Percentiles rank a stretch among this genome's conserved stretches.
Evolutionary conservation across 1,140 invertebrate species (phyloP).

Genomic region (Caenorhabditis latens): DNA sequence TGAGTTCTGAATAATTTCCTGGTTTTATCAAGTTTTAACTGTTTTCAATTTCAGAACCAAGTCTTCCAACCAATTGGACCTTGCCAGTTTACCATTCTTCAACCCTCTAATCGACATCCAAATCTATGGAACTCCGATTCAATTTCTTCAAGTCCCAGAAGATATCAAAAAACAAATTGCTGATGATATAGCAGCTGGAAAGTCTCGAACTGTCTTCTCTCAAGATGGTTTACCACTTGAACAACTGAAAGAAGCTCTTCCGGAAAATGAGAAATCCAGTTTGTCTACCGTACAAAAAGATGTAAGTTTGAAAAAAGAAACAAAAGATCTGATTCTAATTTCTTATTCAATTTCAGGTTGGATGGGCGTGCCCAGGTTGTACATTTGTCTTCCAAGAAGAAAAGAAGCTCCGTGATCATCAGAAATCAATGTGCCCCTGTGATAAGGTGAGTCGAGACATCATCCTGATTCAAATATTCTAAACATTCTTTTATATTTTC

Average conservation of each 20-base stretch:
- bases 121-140: constrained; percentile 74
- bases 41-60: constrained; percentile 64
- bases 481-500: background rate
- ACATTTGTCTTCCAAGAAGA: constrained; percentile 76
- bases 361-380: constrained; percentile 75
- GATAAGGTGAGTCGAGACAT: constrained; percentile 60
- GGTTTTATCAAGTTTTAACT: background rate
- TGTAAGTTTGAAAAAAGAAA: background rate
- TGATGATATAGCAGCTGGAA: constrained; percentile 68
- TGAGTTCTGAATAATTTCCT: background rate
- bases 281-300: constrained; percentile 63
- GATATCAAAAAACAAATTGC: constrained; percentile 72
- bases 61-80: constrained; percentile 64
- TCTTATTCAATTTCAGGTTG: constrained; percentile 68
- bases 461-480: background rate
- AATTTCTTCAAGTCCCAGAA: constrained; percentile 74
- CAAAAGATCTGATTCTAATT: background rate
- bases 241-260: constrained; percentile 51
- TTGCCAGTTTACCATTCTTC: background rate
- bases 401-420: constrained; percentile 72
- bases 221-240: background rate
- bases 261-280: constrained; percentile 65
- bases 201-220: constrained; percentile 64
- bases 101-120: background rate
- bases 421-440: constrained; percentile 72